These are phyloP conservation scores for Podarcis muralis DNA, from an alignment of 2,113 vertebrate genomes.

Conservation along the genomic window DNA sequence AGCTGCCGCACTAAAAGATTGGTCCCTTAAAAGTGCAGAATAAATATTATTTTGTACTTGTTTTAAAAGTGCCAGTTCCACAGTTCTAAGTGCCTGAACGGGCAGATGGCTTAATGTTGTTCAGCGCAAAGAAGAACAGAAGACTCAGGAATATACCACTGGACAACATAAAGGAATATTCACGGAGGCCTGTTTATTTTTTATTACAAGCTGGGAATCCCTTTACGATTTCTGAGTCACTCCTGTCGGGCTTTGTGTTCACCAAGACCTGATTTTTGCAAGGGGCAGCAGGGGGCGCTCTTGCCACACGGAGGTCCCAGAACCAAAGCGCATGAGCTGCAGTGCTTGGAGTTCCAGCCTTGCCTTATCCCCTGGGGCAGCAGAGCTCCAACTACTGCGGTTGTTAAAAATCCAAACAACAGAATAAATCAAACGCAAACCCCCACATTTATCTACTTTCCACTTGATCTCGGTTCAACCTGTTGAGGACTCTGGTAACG, in stretches of 20 bases:
- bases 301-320: accelerated
- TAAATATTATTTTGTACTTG: no score
- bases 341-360: background rate
- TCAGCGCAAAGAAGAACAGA: background rate
- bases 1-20: no score
- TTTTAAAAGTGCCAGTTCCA: no score
- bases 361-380: background rate
- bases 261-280: accelerated
- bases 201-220: no score
- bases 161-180: background rate
- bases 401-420: background rate
- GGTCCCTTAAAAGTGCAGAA: no score
- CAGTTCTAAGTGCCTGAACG: no score
- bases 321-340: background rate
- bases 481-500: accelerated
- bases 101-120: no score
- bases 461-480: background rate
- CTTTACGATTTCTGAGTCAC: background rate
- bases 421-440: background rate
- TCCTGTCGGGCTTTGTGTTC: background rate
- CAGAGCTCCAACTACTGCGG: background rate
- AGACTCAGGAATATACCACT: background rate
- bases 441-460: background rate
- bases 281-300: conserved; percentile 46
- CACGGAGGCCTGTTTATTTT: no score